Conservation (phyloP, 2,797 vertebrate genomes). For the Silurus aristotelis region DNA sequence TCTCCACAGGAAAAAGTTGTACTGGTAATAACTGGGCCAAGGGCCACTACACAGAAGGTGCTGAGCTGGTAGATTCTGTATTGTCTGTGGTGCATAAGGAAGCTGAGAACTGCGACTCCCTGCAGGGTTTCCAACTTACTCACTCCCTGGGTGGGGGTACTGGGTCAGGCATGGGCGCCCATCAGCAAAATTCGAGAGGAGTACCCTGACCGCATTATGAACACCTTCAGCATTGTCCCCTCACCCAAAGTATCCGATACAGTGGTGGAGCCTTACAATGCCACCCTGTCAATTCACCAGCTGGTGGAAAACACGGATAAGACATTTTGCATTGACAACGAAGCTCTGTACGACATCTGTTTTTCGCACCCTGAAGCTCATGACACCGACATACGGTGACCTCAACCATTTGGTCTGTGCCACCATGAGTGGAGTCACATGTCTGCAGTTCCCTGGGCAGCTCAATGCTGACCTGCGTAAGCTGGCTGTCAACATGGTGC, state of each 20-base stretch:
- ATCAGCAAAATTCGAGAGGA: slow-evolving; percentile 86
- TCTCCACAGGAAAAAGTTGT: no score
- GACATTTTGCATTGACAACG: no score
- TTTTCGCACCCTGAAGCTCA: no score
- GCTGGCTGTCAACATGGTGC: no score
- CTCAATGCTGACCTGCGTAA: slow-evolving; percentile 56
- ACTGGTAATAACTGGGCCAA: slow-evolving; percentile 40
- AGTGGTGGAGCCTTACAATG: no score
- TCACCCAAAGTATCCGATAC: no score
- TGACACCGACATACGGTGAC: no score
- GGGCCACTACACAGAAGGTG: slow-evolving; percentile 84
- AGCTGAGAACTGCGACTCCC: slow-evolving; percentile 82
- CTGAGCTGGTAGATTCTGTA: slow-evolving; percentile 79
- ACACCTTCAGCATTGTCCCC: slow-evolving; percentile 63
- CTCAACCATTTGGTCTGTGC: slow-evolving; percentile 78
- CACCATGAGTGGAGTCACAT: slow-evolving; percentile 82
- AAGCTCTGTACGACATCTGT: no score
- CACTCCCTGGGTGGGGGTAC: slow-evolving; percentile 84
- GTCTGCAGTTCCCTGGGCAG: slow-evolving; percentile 77
- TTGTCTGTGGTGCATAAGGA: slow-evolving; percentile 84
- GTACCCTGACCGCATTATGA: slow-evolving; percentile 83
- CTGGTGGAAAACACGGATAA: no score
- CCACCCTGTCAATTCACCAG: no score
- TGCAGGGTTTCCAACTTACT: slow-evolving; percentile 84
- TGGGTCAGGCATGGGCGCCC: slow-evolving; percentile 80